Evolutionary conservation across 2,797 vertebrate species (phyloP).

Genomic region (Karalla daura): DNA sequence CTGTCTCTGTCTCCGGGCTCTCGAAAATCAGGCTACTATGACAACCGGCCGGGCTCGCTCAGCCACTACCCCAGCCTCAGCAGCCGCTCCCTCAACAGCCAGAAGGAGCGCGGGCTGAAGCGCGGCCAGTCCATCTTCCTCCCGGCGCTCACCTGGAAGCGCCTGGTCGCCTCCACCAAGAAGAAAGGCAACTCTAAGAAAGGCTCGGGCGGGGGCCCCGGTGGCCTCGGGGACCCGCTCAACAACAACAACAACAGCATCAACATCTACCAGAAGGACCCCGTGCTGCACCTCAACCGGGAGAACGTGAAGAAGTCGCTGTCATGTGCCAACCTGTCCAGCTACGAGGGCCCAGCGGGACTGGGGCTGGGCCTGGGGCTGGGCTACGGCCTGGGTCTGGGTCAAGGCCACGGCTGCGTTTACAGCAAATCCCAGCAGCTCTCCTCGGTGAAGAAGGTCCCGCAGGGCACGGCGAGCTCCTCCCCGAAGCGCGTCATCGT

Average conservation of each 20-base stretch:
- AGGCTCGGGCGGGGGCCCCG: conserved; percentile 26
- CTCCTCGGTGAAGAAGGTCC: conserved; percentile 78
- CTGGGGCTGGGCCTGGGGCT: conserved; percentile 74
- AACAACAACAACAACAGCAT: conserved; percentile 84
- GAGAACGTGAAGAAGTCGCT: conserved; percentile 88
- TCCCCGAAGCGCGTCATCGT: conserved; percentile 86
- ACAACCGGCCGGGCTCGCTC: conserved; percentile 80
- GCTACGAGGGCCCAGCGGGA: conserved; percentile 81
- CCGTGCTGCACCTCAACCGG: conserved; percentile 81
- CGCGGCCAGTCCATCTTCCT: conserved; percentile 86
- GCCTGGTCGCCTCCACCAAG: conserved; percentile 87
- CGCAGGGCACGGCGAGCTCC: conserved; percentile 52
- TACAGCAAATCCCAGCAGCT: conserved; percentile 78
- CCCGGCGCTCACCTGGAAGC: conserved; percentile 87
- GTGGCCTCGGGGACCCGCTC: conserved; percentile 60
- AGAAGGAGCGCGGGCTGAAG: conserved; percentile 82
- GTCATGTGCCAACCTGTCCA: conserved; percentile 87
- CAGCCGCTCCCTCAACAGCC: conserved; percentile 81
- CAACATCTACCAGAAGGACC: conserved; percentile 82
- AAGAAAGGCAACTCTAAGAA: conserved; percentile 82
- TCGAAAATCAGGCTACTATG: conserved; percentile 83
- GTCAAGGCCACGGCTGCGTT: conserved; percentile 63
- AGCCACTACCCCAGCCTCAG: conserved; percentile 85
- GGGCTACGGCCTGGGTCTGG: conserved; percentile 71
- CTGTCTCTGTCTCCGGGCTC: conserved; percentile 85